phyloP scores from a whole-genome alignment of 2,888 invertebrate species.

The Automeris io region DNA sequence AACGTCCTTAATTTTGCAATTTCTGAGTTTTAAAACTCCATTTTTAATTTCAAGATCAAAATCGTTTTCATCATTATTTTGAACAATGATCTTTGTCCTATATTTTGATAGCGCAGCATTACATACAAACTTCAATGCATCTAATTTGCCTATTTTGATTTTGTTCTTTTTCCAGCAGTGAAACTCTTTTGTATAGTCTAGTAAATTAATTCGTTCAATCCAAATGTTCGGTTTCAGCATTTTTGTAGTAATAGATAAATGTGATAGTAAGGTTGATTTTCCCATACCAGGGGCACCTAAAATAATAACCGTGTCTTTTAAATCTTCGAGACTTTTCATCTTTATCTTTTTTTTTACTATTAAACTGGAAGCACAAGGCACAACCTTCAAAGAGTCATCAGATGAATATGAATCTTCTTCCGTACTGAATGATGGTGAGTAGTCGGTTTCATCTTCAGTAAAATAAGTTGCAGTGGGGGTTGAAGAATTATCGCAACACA shows the following conservation, averaged over 20 bases:
- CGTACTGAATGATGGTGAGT: neutral
- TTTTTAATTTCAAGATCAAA: neutral
- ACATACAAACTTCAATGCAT: constrained; percentile 8
- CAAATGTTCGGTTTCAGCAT: constrained; percentile 6
- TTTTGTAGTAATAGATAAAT: constrained; percentile 10
- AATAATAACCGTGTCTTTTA: constrained; percentile 4
- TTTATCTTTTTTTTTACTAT: neutral
- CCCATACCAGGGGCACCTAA: constrained; percentile 11
- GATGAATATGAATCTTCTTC: neutral
- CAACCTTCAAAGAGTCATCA: neutral
- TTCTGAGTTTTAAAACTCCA: neutral
- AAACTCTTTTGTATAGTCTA: constrained; percentile 8
- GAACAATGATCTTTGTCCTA: neutral
- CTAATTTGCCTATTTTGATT: neutral
- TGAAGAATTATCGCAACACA: neutral
- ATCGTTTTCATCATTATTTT: neutral
- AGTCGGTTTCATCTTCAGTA: neutral
- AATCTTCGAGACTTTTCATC: neutral
- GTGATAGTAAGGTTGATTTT: constrained; percentile 10
- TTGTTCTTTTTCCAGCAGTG: constrained; percentile 6
- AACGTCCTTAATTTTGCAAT: neutral
- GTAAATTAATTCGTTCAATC: constrained; percentile 10
- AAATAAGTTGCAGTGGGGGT: neutral
- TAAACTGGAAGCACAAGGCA: neutral
- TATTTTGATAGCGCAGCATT: constrained; percentile 1